These are phyloP conservation scores for Himalopsyche anomala DNA, from an alignment of 2,888 invertebrate genomes.

Conservation along the genomic window DNA sequence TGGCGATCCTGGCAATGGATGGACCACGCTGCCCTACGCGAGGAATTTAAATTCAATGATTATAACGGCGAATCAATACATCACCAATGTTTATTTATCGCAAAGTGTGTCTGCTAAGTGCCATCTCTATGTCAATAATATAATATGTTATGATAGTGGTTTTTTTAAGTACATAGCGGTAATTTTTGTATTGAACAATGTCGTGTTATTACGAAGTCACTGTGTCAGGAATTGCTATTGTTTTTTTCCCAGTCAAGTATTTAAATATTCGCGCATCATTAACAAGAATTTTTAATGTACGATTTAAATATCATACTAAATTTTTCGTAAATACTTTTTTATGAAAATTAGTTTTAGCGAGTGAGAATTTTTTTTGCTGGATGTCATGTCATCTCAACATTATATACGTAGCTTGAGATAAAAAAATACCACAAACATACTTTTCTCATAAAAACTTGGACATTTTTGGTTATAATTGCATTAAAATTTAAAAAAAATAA, in stretches of 20 bases:
- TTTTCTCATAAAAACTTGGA: too few relatives aligned
- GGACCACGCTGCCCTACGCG: conserved; percentile 43
- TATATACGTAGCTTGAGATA: too few relatives aligned
- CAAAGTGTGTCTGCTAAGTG: not conserved
- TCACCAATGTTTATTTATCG: not conserved
- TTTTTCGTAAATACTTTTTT: too few relatives aligned
- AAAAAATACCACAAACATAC: too few relatives aligned
- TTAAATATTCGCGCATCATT: too few relatives aligned
- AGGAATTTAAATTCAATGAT: conserved; percentile 30
- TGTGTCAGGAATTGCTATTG: not conserved
- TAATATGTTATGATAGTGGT: not conserved
- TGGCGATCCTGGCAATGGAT: conserved; percentile 22
- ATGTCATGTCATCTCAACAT: too few relatives aligned
- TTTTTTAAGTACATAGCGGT: not conserved
- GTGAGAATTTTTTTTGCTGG: too few relatives aligned
- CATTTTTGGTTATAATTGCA: too few relatives aligned
- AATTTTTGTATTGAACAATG: not conserved
- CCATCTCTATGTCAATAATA: not conserved
- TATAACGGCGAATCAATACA: conserved; percentile 25
- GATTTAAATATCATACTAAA: too few relatives aligned
- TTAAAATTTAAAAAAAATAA: too few relatives aligned
- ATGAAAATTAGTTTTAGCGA: too few relatives aligned
- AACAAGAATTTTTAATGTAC: too few relatives aligned
- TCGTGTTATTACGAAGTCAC: not conserved
- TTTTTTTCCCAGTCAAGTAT: not conserved